Conservation (phyloP, 2,888 invertebrate genomes). For the Parthenolecanium corni region DNA sequence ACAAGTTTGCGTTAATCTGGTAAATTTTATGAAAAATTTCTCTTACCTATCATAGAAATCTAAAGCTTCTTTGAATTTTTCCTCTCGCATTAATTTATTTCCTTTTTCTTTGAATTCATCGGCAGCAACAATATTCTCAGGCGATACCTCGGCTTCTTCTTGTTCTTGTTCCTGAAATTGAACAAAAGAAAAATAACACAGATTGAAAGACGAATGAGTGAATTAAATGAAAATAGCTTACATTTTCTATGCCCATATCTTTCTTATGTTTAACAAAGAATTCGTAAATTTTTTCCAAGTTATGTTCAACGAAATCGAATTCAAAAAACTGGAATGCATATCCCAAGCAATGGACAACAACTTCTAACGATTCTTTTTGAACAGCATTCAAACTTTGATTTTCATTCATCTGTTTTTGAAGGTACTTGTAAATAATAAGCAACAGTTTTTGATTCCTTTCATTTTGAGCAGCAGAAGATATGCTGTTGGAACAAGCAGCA, state of each 20-base stretch:
- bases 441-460: slow-evolving; percentile 14
- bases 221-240: slow-evolving; percentile 6
- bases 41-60: slow-evolving; percentile 60
- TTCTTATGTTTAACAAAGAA: slow-evolving; percentile 17
- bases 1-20: too few relatives aligned
- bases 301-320: slow-evolving; percentile 13
- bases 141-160: slow-evolving; percentile 41
- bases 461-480: slow-evolving; percentile 2
- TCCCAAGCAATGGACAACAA: slow-evolving; percentile 29
- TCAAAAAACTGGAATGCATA: slow-evolving; percentile 27
- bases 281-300: slow-evolving; percentile 12
- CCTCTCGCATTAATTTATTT: slow-evolving; percentile 75
- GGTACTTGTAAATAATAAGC: slow-evolving; percentile 18
- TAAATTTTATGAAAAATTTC: too few relatives aligned
- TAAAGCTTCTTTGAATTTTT: slow-evolving; percentile 68
- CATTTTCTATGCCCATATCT: slow-evolving; percentile 13
- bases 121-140: slow-evolving; percentile 43
- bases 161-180: slow-evolving; percentile 1
- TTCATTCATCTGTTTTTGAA: slow-evolving; percentile 17
- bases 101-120: slow-evolving; percentile 80
- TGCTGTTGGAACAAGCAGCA: slow-evolving; percentile 5
- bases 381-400: slow-evolving; percentile 7
- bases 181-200: background rate
- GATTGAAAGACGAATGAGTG: background rate
- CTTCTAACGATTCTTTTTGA: slow-evolving; percentile 30